phyloP scores from a whole-genome alignment of 2,888 invertebrate genomes.

The Uloborus plumipes region DNA sequence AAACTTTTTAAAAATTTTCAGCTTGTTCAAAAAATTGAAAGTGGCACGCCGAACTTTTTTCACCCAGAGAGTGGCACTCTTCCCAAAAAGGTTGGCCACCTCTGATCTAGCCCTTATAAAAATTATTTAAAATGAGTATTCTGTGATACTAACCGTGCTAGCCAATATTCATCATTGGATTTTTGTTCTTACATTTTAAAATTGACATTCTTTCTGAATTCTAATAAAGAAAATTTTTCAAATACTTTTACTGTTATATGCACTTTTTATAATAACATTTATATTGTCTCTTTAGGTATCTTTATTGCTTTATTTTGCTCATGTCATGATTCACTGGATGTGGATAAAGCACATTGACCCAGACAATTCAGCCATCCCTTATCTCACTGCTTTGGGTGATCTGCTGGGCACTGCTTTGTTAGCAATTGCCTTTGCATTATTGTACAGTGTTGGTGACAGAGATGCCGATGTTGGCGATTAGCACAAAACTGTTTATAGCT shows the following conservation, averaged over 20 bases:
- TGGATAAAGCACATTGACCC: constrained; percentile 92
- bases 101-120: no score
- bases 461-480: constrained; percentile 65
- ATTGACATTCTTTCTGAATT: background rate
- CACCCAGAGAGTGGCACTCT: no score
- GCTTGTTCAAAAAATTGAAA: no score
- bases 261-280: background rate
- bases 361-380: constrained; percentile 93
- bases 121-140: no score
- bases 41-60: no score
- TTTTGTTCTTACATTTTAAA: background rate
- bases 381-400: constrained; percentile 93
- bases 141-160: no score
- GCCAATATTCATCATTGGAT: no score
- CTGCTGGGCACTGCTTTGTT: constrained; percentile 87
- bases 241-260: background rate
- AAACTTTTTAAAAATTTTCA: no score
- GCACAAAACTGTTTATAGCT: background rate
- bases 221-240: no score
- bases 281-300: constrained; percentile 76
- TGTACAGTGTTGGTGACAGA: constrained; percentile 58
- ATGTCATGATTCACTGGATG: constrained; percentile 88
- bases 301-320: constrained; percentile 85
- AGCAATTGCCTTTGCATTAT: constrained; percentile 54
- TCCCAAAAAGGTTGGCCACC: no score